These are phyloP conservation scores for Emydura subglobosa DNA, from an alignment of 2,113 vertebrate species.

Conservation along the genomic window DNA sequence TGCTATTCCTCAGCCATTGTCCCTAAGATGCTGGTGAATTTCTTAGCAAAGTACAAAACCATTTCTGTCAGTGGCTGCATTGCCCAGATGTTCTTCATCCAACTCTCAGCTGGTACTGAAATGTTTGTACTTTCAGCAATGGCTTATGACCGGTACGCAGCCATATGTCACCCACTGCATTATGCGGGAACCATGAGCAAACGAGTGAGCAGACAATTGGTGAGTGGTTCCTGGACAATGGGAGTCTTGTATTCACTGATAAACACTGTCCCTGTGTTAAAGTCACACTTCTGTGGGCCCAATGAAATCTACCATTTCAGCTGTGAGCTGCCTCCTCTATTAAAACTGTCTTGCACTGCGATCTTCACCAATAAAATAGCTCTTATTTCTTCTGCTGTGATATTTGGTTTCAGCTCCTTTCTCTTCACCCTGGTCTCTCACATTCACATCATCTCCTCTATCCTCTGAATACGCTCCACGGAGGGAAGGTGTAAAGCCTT, in stretches of 20 bases:
- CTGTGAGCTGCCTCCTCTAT: too few relatives aligned
- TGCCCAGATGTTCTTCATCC: conserved; percentile 39
- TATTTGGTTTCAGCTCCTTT: not conserved
- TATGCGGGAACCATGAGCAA: conserved; percentile 39
- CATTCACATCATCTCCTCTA: conserved; percentile 42
- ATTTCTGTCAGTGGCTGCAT: conserved; percentile 46
- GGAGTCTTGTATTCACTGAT: too few relatives aligned
- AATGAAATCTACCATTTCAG: too few relatives aligned
- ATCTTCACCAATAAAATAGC: too few relatives aligned
- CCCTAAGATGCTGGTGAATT: conserved; percentile 5
- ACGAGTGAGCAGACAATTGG: conserved; percentile 10
- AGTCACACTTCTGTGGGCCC: too few relatives aligned
- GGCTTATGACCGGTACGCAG: conserved; percentile 64
- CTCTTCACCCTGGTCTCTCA: conserved; percentile 35
- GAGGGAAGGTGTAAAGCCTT: conserved; percentile 53
- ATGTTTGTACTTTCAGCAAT: conserved; percentile 58
- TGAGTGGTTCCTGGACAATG: conserved; percentile 16
- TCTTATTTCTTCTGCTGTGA: too few relatives aligned
- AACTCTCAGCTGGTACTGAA: conserved; percentile 45
- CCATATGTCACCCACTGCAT: conserved; percentile 56
- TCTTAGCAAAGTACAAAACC: conserved; percentile 13
- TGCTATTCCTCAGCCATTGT: too few relatives aligned
- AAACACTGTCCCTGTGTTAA: too few relatives aligned
- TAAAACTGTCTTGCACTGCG: too few relatives aligned
- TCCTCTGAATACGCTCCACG: conserved; percentile 25